Evolutionary conservation across 2,888 invertebrate species (phyloP), one percentile per base, ranked within the genome.

Genomic region (Amphiduros pacificus): DNA sequence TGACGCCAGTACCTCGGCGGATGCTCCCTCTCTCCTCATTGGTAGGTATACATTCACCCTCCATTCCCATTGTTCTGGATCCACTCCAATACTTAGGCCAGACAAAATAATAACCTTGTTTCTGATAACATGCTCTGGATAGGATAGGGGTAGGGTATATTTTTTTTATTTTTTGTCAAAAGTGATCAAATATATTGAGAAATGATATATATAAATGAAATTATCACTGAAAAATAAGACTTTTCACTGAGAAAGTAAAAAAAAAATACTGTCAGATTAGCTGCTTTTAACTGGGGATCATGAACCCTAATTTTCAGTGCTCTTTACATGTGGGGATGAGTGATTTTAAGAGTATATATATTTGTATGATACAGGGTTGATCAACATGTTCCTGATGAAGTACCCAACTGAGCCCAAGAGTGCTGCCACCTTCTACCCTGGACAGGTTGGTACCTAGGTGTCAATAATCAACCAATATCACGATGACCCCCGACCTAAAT

Each of bases 11-110:
- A 64, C 63, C n/a, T 70, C 89, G 0, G 84, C 83, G 55, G 94
- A 94, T 83, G 98, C 99, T 17, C 99, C 99, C 0, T 95, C 95
- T 0, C 92, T 99, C 80, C 88, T 99, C 62, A 96, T 99, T 77
- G 94, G 82, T 81, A 60, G 70, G 74, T 62, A 26, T 28, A 56
- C 20, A n/a, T 22, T 24, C 20, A 17, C 20, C n/a, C 41, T 41
- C 50, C 24, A 14, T 14, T 14, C 14, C 40, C 11, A 36, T 36
- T 36, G 9, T 14, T 36, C 11, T 11, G 40, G 14, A 9, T 14
- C 9, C 14, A 36, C 40, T 36, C 9, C 40, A 36, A 36, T 36
- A 14, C 9, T 36, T 36, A 36, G 14, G 14, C 14, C 11, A 14
- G 40, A 14, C 9, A 36, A 14, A 14, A 14, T 11, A 36, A 36